phyloP scores from a whole-genome alignment of 2,888 invertebrate species.

The Acanthopleura granulata region DNA sequence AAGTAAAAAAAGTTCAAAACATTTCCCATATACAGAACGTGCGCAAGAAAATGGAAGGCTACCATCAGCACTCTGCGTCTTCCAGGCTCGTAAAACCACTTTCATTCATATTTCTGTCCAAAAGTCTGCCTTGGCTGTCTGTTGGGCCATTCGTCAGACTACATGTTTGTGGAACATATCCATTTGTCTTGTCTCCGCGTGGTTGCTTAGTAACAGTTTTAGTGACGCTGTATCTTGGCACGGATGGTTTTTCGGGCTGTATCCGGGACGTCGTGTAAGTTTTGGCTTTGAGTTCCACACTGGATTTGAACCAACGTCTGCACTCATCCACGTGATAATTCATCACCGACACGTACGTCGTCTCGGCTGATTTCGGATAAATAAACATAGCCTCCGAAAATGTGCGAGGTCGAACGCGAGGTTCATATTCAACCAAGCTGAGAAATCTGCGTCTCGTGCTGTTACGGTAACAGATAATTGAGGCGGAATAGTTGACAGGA shows the following conservation, averaged over 20 bases:
- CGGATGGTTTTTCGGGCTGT: constrained; percentile 1
- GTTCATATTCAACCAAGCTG: constrained; percentile 53
- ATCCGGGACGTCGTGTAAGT: constrained; percentile 49
- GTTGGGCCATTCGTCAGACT: neutral
- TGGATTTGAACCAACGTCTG: constrained; percentile 58
- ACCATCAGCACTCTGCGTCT: too few relatives aligned
- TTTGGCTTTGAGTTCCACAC: constrained; percentile 57
- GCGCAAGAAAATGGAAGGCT: too few relatives aligned
- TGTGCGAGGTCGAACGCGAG: constrained; percentile 46
- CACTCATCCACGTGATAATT: constrained; percentile 58
- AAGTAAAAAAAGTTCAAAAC: too few relatives aligned
- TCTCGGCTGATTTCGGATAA: constrained; percentile 46
- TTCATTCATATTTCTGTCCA: too few relatives aligned
- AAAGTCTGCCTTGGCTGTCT: neutral
- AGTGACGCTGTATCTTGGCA: constrained; percentile 7
- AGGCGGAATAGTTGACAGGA: constrained; percentile 48
- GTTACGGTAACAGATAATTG: constrained; percentile 47
- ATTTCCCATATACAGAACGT: too few relatives aligned
- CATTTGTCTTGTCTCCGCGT: neutral
- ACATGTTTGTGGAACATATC: neutral
- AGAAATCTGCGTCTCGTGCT: constrained; percentile 50
- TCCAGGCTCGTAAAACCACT: too few relatives aligned
- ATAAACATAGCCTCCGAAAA: constrained; percentile 54
- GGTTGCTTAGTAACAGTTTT: constrained; percentile 8
- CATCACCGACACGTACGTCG: constrained; percentile 47